Conservation (phyloP, 1,140 invertebrate genomes). For the Calliphora vicina region DNA sequence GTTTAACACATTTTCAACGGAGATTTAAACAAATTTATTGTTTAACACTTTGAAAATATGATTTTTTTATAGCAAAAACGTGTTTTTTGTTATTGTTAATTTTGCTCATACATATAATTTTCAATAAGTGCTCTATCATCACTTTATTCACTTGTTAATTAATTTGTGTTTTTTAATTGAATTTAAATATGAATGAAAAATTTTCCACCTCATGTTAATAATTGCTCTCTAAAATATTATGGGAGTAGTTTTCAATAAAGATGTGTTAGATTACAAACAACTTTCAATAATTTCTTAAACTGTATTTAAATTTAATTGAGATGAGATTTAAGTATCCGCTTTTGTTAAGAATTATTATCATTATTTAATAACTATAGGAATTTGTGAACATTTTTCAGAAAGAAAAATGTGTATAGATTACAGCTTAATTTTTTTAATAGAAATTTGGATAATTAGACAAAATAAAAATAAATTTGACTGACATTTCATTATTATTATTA, state of each 20-base stretch:
- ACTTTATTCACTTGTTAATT: background rate
- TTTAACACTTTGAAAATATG: background rate
- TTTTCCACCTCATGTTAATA: background rate
- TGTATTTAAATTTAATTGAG: no score
- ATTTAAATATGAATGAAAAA: background rate
- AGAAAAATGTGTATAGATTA: no score
- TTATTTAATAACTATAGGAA: no score
- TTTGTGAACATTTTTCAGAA: no score
- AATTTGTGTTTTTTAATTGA: background rate
- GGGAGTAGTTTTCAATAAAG: background rate
- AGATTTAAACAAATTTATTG: slow-evolving; percentile 1
- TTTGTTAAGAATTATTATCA: no score
- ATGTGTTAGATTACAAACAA: no score
- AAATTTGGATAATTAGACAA: no score
- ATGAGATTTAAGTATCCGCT: no score
- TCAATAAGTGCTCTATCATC: background rate
- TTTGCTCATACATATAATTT: background rate
- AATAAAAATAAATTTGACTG: no score
- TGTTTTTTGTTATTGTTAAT: background rate
- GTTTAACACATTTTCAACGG: background rate
- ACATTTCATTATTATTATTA: no score
- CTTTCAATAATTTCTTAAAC: no score
- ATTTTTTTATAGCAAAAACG: background rate
- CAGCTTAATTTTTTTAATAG: no score
- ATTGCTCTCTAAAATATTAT: background rate